Percentiles rank a stretch among this genome's conserved stretches.
Conservation (phyloP, 1,140 invertebrate species). For the Diorhabda elongata region DNA sequence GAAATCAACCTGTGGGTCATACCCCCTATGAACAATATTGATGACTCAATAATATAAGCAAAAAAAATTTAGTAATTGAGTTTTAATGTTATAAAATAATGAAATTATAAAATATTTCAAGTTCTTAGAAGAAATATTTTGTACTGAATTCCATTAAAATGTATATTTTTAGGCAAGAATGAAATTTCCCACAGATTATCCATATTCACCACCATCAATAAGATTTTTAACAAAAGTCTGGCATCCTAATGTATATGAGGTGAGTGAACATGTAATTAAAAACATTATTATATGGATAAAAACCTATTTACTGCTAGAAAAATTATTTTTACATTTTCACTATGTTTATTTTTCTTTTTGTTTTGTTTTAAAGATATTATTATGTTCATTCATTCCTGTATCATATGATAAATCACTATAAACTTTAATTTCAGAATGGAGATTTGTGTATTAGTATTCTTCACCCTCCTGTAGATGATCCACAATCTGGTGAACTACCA, state of each 20-base stretch:
- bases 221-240: conserved; percentile 98
- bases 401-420: too few relatives aligned
- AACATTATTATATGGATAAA: too few relatives aligned
- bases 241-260: conserved; percentile 99
- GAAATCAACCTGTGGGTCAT: too few relatives aligned
- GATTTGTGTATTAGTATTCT: conserved; percentile 99
- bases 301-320: neutral
- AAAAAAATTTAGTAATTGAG: too few relatives aligned
- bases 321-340: too few relatives aligned
- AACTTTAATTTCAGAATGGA: conserved; percentile 76
- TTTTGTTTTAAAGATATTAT: neutral
- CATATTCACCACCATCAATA: conserved; percentile 96
- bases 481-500: conserved; percentile 95
- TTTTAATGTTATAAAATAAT: too few relatives aligned
- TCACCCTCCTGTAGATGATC: conserved; percentile 98
- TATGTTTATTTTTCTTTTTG: neutral
- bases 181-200: conserved; percentile 97
- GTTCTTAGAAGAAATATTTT: too few relatives aligned
- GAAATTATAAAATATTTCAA: too few relatives aligned
- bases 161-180: conserved; percentile 78
- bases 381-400: neutral
- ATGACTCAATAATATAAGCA: too few relatives aligned
- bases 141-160: neutral
- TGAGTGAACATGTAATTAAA: conserved; percentile 53
- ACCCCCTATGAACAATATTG: too few relatives aligned